phyloP scores from a whole-genome alignment of 2,113 vertebrate species.

The Eidolon helvum region DNA sequence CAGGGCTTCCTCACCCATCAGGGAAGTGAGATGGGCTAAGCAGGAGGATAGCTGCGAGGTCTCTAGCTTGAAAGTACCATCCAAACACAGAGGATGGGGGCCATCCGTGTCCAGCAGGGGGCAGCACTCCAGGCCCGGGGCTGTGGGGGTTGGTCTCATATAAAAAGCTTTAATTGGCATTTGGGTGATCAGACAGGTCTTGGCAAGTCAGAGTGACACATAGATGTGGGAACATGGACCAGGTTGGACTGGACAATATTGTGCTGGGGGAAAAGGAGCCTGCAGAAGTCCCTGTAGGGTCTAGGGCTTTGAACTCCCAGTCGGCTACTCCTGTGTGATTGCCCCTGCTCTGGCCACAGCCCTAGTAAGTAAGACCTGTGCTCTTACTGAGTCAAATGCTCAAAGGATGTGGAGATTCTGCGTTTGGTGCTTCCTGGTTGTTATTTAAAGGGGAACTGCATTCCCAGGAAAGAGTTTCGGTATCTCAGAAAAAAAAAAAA shows the following conservation, averaged over 20 bases:
- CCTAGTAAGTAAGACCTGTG: neutral
- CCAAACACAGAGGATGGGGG: accelerated
- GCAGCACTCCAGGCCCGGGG: neutral
- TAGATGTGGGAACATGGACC: neutral
- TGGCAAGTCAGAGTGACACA: neutral
- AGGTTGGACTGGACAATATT: neutral
- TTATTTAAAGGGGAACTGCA: neutral
- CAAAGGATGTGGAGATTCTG: neutral
- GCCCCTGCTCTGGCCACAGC: neutral
- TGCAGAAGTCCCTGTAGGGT: neutral
- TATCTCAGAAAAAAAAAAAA: neutral
- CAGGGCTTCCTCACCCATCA: neutral
- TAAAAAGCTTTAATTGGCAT: conserved; percentile 37
- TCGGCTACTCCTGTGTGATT: neutral
- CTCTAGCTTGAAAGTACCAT: neutral
- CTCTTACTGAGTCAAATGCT: neutral
- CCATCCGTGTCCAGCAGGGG: neutral
- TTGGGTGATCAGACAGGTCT: conserved; percentile 29
- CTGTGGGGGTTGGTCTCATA: neutral
- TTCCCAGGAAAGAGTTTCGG: neutral
- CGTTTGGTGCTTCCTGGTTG: neutral
- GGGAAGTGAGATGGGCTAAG: neutral
- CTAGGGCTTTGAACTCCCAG: neutral
- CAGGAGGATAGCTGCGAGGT: neutral
- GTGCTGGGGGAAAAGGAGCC: neutral